Conservation (phyloP, 1,140 invertebrate species). For the Drusus annulatus region DNA sequence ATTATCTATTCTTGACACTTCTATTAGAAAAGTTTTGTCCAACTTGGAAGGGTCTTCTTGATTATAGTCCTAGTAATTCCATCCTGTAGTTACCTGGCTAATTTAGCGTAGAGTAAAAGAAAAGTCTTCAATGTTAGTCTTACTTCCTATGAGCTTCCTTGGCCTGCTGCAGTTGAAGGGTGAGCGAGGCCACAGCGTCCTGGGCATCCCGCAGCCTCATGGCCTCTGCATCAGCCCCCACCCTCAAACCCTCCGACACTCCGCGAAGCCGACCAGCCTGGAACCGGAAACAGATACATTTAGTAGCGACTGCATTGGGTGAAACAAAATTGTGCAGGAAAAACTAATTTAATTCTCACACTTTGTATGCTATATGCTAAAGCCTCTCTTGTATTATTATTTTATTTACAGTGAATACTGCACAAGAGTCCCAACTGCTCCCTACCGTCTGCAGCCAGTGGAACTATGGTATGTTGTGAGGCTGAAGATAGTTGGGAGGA, state of each 20-base stretch:
- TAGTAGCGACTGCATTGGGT: neutral
- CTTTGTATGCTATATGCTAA: neutral
- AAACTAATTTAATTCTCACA: neutral
- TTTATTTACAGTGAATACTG: no score
- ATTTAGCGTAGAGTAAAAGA: no score
- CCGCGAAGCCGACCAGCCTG: slow-evolving; percentile 68
- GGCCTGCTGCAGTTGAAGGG: slow-evolving; percentile 73
- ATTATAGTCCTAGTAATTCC: no score
- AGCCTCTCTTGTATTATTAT: neutral
- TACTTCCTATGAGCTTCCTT: slow-evolving; percentile 68
- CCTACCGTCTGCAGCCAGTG: no score
- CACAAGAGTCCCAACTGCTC: no score
- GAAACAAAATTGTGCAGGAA: neutral
- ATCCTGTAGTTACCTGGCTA: no score
- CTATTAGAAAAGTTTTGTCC: no score
- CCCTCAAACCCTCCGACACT: slow-evolving; percentile 71
- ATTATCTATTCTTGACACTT: no score
- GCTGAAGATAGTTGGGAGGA: no score
- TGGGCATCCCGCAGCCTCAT: slow-evolving; percentile 71
- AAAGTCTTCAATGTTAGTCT: no score
- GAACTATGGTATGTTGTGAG: no score
- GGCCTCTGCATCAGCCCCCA: slow-evolving; percentile 73
- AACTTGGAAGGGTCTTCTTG: no score
- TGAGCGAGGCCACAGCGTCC: slow-evolving; percentile 72
- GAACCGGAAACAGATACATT: slow-evolving; percentile 26